Conservation (phyloP, 2,113 vertebrate genomes). For the Oriolus oriolus region DNA sequence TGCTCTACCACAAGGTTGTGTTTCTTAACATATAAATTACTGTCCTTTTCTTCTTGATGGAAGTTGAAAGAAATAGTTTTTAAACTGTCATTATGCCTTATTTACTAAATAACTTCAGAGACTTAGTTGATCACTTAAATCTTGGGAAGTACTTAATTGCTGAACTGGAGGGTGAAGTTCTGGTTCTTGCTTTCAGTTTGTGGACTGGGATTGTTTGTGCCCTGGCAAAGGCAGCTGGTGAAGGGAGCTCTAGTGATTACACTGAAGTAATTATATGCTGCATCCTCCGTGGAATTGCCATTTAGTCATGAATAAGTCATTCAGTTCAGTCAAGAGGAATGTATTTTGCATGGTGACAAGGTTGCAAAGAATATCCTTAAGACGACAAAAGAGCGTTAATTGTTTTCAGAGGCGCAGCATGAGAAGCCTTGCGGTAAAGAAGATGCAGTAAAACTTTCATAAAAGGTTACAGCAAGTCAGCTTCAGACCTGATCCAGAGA, state of each 20-base stretch:
- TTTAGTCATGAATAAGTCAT: neutral
- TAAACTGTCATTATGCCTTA: neutral
- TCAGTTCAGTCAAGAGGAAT: neutral
- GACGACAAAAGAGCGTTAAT: neutral
- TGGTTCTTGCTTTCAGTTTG: neutral
- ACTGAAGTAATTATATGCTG: neutral
- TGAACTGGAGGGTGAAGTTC: neutral
- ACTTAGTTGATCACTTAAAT: neutral
- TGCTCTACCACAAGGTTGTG: neutral
- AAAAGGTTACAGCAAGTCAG: neutral
- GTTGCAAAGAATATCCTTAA: neutral
- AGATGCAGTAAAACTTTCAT: neutral
- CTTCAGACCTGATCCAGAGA: neutral
- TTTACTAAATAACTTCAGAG: neutral
- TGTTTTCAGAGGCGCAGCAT: neutral
- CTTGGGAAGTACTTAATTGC: neutral
- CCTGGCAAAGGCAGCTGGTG: neutral
- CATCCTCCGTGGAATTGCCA: neutral
- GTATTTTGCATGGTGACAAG: neutral
- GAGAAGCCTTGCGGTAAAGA: neutral
- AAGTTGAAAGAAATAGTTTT: neutral
- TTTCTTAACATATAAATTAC: neutral
- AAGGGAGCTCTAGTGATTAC: neutral
- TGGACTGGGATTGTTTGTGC: neutral
- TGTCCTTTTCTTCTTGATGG: neutral